A percentile compares a stretch with the other conserved stretches of the same genome.
These are phyloP conservation scores for Bilobella aurantiaca DNA, from an alignment of 1,140 invertebrate species.

Conservation along the genomic window DNA sequence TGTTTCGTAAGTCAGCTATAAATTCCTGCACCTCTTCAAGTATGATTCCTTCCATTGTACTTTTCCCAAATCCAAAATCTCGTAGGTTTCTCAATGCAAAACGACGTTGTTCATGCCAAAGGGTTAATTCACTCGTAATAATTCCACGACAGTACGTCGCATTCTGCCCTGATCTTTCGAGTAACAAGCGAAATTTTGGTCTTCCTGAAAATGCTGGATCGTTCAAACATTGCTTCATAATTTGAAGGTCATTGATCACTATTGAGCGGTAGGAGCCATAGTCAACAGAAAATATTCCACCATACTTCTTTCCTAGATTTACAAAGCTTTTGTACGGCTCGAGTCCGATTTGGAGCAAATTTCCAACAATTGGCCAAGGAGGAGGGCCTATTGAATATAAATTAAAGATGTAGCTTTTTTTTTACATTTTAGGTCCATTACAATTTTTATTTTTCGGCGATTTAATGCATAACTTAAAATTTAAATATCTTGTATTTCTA, in stretches of 20 bases:
- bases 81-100: conserved; percentile 36
- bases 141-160: conserved; percentile 42
- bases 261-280: not conserved
- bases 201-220: not conserved
- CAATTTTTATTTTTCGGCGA: too few relatives aligned
- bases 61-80: conserved; percentile 36
- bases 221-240: not conserved
- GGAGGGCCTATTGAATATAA: conserved; percentile 1
- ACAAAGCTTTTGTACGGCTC: not conserved
- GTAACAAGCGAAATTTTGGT: not conserved
- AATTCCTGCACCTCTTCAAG: conserved; percentile 9
- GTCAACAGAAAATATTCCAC: conserved; percentile 15
- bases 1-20: not conserved
- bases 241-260: not conserved
- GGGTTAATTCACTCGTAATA: conserved; percentile 56
- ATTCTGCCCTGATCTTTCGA: not conserved
- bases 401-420: not conserved
- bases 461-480: too few relatives aligned
- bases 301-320: conserved; percentile 7
- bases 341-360: conserved; percentile 5
- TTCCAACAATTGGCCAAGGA: conserved; percentile 3
- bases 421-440: too few relatives aligned
- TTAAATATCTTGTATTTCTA: too few relatives aligned
- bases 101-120: conserved; percentile 52
- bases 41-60: conserved; percentile 11